Evolutionary conservation across 2,888 invertebrate species (phyloP).

Genomic region (Punctoribates punctum): DNA sequence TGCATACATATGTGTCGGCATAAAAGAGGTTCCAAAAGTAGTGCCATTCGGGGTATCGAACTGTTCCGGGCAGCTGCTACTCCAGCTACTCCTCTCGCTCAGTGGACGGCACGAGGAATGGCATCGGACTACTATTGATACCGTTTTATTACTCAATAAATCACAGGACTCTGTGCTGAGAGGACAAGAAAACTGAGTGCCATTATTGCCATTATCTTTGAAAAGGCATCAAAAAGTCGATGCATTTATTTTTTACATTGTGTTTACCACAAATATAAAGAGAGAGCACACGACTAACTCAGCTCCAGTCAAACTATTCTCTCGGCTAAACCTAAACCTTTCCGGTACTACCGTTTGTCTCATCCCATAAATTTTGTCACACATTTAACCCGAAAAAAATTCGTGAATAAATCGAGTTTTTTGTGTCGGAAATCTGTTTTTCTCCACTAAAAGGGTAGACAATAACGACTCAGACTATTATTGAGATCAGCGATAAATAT

Average conservation of each 20-base stretch:
- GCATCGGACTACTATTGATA: conserved; percentile 14
- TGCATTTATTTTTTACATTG: conserved; percentile 20
- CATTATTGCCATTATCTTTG: conserved; percentile 33
- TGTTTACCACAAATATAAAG: conserved; percentile 20
- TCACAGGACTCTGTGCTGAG: conserved; percentile 10
- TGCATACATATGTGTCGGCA: conserved; percentile 24
- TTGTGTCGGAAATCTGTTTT: background rate
- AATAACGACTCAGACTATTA: no score
- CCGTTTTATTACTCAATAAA: conserved; percentile 29
- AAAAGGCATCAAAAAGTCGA: conserved; percentile 28
- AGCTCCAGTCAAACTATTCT: conserved; percentile 6
- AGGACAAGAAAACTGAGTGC: conserved; percentile 23
- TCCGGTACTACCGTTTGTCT: conserved; percentile 23
- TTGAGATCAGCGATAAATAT: no score
- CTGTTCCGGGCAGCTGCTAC: conserved; percentile 25
- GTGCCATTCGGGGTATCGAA: conserved; percentile 26
- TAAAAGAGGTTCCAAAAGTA: conserved; percentile 15
- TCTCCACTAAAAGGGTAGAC: no score
- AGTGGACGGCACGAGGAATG: background rate
- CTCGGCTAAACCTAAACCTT: conserved; percentile 7
- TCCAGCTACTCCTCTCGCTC: background rate
- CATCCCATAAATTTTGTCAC: conserved; percentile 28
- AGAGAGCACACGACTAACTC: background rate
- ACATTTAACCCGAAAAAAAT: background rate
- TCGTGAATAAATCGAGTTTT: background rate